These are phyloP conservation scores for Cephalopholis sonnerati DNA, from an alignment of 2,113 vertebrate genomes.

Conservation along the genomic window DNA sequence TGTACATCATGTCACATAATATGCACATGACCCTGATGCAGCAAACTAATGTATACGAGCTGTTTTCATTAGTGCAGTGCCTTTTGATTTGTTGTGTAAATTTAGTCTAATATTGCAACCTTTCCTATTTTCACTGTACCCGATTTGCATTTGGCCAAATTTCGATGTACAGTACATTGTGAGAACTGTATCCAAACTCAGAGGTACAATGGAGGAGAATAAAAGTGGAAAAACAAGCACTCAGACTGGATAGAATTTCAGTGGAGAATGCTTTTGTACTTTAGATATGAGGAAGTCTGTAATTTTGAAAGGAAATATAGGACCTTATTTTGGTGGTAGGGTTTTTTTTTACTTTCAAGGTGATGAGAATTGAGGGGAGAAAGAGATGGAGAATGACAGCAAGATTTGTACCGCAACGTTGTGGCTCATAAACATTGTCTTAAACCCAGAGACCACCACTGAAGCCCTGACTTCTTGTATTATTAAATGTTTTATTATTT, in stretches of 20 bases:
- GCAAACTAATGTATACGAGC: not conserved
- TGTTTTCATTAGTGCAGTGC: not conserved
- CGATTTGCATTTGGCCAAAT: conserved; percentile 2
- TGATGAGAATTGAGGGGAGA: not conserved
- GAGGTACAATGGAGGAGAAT: not conserved
- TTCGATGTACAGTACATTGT: not conserved
- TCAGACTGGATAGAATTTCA: not conserved
- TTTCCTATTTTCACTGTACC: not conserved
- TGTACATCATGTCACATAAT: not conserved
- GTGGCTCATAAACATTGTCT: not conserved
- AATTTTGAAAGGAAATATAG: not conserved
- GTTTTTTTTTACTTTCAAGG: not conserved
- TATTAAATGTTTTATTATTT: not conserved
- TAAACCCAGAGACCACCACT: not conserved
- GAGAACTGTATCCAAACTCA: not conserved
- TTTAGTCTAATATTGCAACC: not conserved
- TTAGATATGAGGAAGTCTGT: not conserved
- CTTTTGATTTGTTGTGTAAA: not conserved
- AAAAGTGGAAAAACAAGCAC: not conserved
- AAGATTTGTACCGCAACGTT: not conserved
- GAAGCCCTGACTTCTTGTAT: not conserved
- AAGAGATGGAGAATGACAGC: too few species aligned
- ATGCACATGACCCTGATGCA: not conserved
- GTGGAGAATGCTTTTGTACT: not conserved
- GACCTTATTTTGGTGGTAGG: not conserved